Percentiles rank a stretch among this genome's conserved stretches.
These are phyloP conservation scores for Diuraphis noxia DNA, from an alignment of 1,140 invertebrate genomes.

Conservation along the genomic window DNA sequence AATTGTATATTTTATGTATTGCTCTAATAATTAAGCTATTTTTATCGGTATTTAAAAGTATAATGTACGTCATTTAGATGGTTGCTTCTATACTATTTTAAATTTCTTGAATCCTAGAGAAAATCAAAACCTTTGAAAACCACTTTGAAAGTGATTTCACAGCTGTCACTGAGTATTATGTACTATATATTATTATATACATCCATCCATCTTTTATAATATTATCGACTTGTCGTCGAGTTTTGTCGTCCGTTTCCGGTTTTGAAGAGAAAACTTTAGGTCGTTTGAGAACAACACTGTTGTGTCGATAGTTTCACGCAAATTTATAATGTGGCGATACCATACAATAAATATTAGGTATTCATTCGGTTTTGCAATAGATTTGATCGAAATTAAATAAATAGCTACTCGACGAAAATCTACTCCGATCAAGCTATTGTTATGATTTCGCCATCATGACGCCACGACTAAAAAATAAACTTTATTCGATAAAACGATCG, in stretches of 20 bases:
- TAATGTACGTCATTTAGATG: background rate
- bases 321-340: background rate
- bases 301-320: background rate
- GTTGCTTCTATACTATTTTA: background rate
- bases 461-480: background rate
- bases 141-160: background rate
- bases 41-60: background rate
- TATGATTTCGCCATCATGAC: background rate
- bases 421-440: background rate
- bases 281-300: background rate
- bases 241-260: background rate
- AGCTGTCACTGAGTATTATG: background rate
- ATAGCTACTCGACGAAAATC: background rate
- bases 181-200: background rate
- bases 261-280: background rate
- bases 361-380: background rate
- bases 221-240: background rate
- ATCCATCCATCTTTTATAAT: no score
- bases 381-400: background rate
- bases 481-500: background rate
- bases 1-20: background rate
- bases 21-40: background rate
- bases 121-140: background rate
- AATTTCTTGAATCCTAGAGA: background rate
- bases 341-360: background rate